Evolutionary conservation across 2,113 vertebrate species (phyloP).

Genomic region (Alethe castanea): DNA sequence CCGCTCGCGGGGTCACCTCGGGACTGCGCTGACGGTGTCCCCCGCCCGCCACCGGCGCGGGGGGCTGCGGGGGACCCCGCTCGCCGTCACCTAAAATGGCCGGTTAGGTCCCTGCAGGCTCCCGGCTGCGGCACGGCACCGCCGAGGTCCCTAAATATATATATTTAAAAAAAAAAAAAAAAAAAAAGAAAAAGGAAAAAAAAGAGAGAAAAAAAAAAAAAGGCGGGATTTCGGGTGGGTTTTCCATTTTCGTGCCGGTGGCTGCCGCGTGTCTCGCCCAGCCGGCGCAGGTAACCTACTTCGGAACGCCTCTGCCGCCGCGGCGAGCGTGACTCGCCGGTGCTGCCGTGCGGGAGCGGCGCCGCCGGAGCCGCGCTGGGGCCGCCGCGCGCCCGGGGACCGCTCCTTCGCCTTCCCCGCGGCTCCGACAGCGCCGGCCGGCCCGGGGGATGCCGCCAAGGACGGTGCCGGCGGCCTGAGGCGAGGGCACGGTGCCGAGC

Average conservation of each 20-base stretch:
- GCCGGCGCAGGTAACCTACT: neutral
- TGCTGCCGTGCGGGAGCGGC: neutral
- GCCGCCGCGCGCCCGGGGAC: neutral
- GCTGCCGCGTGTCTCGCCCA: neutral
- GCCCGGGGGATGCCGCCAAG: too few species aligned
- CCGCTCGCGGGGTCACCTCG: neutral
- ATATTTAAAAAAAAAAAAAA: too few species aligned
- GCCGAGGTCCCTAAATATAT: neutral
- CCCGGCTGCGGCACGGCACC: neutral
- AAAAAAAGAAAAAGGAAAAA: too few species aligned
- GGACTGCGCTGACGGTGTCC: neutral
- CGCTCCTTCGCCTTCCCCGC: neutral
- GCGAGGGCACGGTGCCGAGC: too few species aligned
- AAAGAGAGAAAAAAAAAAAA: too few species aligned
- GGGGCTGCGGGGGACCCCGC: neutral
- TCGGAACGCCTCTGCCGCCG: neutral
- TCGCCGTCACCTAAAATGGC: slow-evolving; percentile 12
- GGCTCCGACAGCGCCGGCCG: too few species aligned
- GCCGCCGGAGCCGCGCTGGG: neutral
- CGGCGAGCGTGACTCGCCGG: slow-evolving; percentile 12
- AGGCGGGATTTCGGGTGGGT: too few species aligned
- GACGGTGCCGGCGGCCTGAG: too few species aligned
- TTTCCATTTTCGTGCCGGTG: neutral
- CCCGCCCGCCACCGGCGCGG: neutral
- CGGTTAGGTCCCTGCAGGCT: neutral